Evolutionary conservation across 2,797 vertebrate genomes (phyloP), one percentile per base, ranked within the genome.

Genomic region (Nyctibius grandis): DNA sequence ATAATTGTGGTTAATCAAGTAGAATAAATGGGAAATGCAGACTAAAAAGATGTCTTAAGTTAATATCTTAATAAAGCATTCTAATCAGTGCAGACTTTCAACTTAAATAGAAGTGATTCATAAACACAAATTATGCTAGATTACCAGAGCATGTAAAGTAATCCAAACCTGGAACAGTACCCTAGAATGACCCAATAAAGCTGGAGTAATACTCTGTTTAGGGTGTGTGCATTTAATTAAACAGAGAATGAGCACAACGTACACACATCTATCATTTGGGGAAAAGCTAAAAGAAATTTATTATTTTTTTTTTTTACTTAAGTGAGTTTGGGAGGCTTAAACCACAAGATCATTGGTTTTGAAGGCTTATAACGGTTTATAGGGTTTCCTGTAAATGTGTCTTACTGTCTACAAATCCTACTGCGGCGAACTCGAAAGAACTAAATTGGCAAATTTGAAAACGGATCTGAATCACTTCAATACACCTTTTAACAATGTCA

Each of bases 391-490:
- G 22, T 50, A 51, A 45, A 9, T 45, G 18, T 28, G 12, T 29
- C 10, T 67, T 54, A 38, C 8, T 80, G 80, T 54, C 65, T 47
- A 57, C 25, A 81, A 72, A 68, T 33, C 38, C n/a, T 61, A 23
- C 48, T 20, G 15, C 1, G 0, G 45, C 5, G 2, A 51, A 22
- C 48, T 29, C 2, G 0, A n/a, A 48, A 91, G 28, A 75, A 64
- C 20, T 45, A 13, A 65, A 54, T 1, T 20, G 28, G 21, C 26
- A 79, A 70, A 60, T 31, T 25, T 47, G 45, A 68, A 83, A 78
- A 21, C 7, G 1, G 2, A 18, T 36, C 33, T 26, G 31, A 67
- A 36, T 38, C 31, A 19, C 60, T 60, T 76, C n/a, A 61, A 29
- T 4, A 65, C 3, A 50, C 26, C 40, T 78, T 51, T 42, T 23